A percentile compares a stretch with the other conserved stretches of the same genome.
Conservation (phyloP, 2,888 invertebrate species). For the Abscondita cerata region DNA sequence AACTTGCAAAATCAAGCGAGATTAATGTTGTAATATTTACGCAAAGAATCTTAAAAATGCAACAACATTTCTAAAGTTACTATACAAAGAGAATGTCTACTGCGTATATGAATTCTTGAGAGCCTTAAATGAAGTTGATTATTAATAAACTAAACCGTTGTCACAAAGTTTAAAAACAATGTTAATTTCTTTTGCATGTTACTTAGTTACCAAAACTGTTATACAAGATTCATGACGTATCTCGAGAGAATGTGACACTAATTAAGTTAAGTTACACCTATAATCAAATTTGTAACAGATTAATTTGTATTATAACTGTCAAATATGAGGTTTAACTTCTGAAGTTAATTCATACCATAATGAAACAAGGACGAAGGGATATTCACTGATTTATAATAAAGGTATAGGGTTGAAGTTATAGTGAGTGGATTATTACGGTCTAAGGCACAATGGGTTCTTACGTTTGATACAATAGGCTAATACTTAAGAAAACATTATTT, state of each 20-base stretch:
- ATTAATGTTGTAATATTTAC: too few relatives aligned
- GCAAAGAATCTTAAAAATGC: too few relatives aligned
- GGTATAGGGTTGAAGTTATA: neutral
- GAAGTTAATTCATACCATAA: neutral
- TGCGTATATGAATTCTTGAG: too few relatives aligned
- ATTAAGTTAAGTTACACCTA: slow-evolving; percentile 6
- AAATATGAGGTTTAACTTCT: neutral
- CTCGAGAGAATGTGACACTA: neutral
- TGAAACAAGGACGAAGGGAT: neutral
- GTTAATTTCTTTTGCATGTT: slow-evolving; percentile 33
- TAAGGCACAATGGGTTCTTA: too few relatives aligned
- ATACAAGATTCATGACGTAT: neutral
- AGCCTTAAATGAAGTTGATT: too few relatives aligned
- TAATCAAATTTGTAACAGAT: slow-evolving; percentile 6
- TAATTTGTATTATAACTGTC: slow-evolving; percentile 9
- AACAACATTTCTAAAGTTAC: too few relatives aligned
- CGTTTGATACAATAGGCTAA: slow-evolving; percentile 13
- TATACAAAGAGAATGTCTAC: too few relatives aligned
- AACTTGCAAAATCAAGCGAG: too few relatives aligned
- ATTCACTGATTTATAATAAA: neutral
- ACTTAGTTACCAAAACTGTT: neutral
- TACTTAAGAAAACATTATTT: neutral
- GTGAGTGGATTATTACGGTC: neutral
- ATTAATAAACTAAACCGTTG: too few relatives aligned
- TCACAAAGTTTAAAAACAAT: slow-evolving; percentile 40